These are phyloP conservation scores for Chamaetylas fuelleborni DNA, from an alignment of 2,113 vertebrate species.

Conservation along the genomic window DNA sequence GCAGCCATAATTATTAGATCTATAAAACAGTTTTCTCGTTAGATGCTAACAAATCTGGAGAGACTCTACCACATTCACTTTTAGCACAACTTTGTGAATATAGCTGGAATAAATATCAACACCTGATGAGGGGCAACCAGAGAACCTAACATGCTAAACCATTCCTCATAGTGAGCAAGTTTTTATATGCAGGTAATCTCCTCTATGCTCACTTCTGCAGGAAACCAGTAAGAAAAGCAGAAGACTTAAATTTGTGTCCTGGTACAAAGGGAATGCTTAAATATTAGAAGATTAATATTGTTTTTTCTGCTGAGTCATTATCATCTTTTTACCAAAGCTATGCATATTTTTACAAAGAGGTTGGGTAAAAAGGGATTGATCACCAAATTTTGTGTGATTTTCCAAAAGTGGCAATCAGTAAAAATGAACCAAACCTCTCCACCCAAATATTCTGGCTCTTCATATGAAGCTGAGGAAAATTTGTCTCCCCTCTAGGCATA, in stretches of 20 bases:
- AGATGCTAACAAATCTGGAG: neutral
- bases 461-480: neutral
- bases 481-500: neutral
- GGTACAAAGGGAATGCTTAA: neutral
- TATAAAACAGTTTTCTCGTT: neutral
- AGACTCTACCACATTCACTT: neutral
- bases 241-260: neutral
- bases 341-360: neutral
- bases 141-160: neutral
- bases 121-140: neutral
- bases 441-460: neutral
- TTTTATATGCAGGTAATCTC: neutral
- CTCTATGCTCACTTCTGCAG: neutral
- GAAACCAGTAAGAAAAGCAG: neutral
- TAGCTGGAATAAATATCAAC: neutral
- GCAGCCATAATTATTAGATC: neutral
- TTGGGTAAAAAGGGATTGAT: neutral
- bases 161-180: neutral
- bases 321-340: neutral
- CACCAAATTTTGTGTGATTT: neutral
- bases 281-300: neutral
- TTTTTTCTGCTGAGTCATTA: neutral
- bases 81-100: neutral
- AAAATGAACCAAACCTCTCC: neutral
- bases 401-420: neutral